These are phyloP conservation scores for Artemisiospiza belli DNA, from an alignment of 2,113 vertebrate species.

Conservation along the genomic window DNA sequence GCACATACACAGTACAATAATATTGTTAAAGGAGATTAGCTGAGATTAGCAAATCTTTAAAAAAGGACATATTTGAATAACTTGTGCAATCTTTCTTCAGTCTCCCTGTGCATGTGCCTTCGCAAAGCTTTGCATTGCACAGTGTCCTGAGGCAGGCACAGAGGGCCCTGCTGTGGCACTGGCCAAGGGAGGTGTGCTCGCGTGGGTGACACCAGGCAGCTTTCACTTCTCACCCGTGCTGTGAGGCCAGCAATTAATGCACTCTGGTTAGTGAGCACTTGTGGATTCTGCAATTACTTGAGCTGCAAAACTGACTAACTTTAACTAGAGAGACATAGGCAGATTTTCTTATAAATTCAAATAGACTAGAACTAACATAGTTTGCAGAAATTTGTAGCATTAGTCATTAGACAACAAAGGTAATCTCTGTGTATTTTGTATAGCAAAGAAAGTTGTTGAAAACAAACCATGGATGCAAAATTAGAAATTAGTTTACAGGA, in stretches of 20 bases:
- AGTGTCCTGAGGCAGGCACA: neutral
- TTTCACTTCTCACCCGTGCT: neutral
- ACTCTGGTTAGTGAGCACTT: neutral
- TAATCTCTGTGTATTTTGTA: neutral
- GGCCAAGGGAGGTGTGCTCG: accelerated
- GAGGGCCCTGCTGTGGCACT: neutral
- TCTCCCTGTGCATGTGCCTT: neutral
- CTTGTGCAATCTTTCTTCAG: neutral
- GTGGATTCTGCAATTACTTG: neutral
- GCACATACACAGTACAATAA: neutral
- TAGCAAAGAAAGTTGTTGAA: neutral
- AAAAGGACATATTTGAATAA: neutral
- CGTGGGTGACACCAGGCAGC: neutral
- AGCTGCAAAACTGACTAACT: neutral
- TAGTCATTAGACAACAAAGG: neutral
- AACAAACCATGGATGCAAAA: neutral
- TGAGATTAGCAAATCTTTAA: neutral
- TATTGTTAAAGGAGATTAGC: neutral
- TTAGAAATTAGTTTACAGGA: neutral
- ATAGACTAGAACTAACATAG: neutral
- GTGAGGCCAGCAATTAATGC: neutral
- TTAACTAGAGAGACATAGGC: neutral
- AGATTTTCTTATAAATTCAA: neutral
- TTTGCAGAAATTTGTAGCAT: neutral
- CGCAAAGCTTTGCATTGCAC: accelerated